A percentile compares a stretch with the other conserved stretches of the same genome.
Conservation (phyloP, 2,888 invertebrate species). For the Gymnocheta viridis region DNA sequence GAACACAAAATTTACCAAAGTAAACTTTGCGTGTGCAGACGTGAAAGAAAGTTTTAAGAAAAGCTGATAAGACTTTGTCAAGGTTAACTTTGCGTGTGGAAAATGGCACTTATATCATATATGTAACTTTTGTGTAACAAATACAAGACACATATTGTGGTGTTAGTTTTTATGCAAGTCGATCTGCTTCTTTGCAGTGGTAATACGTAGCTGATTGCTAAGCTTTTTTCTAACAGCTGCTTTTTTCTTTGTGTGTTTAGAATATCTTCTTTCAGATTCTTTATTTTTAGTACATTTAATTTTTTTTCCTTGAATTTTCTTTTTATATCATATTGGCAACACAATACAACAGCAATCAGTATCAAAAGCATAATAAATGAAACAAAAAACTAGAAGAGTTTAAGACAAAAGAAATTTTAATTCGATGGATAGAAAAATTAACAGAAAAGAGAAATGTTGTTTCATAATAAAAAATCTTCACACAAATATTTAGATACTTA, state of each 20-base stretch:
- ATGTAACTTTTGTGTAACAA: neutral
- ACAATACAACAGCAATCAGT: conserved; percentile 66
- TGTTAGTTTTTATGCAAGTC: neutral
- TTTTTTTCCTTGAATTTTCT: conserved; percentile 30
- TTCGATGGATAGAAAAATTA: conserved; percentile 62
- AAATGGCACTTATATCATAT: no score
- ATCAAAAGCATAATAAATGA: conserved; percentile 65
- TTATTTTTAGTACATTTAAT: conserved; percentile 40
- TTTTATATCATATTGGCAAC: conserved; percentile 60
- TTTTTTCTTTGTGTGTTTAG: conserved; percentile 23
- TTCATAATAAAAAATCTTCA: no score
- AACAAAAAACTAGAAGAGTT: conserved; percentile 65
- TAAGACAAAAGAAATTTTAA: conserved; percentile 71
- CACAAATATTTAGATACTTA: neutral
- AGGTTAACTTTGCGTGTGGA: no score
- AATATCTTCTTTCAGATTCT: conserved; percentile 26
- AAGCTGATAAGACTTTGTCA: no score
- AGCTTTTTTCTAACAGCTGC: conserved; percentile 45
- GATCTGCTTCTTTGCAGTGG: neutral
- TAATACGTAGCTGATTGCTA: conserved; percentile 44
- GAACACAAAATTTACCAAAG: no score
- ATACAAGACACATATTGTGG: neutral
- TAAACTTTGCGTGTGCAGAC: no score
- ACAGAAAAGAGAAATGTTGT: conserved; percentile 49
- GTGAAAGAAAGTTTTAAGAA: no score